These are phyloP conservation scores for Irena cyanogastra DNA, from an alignment of 2,113 vertebrate species.

Conservation along the genomic window DNA sequence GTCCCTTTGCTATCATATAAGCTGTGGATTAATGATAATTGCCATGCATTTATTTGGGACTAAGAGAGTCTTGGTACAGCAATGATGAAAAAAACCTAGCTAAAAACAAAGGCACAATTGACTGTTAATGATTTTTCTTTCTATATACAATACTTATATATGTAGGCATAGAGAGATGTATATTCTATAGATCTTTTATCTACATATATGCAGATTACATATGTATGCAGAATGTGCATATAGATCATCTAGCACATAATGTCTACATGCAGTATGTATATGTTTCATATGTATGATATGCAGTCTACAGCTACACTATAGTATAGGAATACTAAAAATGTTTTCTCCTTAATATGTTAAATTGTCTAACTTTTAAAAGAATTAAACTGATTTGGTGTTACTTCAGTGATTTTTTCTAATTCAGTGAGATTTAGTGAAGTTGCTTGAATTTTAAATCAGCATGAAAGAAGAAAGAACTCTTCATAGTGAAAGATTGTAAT, in stretches of 20 bases:
- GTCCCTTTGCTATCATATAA: background rate
- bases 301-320: no score
- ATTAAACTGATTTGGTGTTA: background rate
- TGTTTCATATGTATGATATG: background rate
- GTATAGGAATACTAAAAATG: background rate
- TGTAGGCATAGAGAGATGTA: background rate
- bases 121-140: background rate
- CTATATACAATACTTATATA: background rate
- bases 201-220: no score
- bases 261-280: no score
- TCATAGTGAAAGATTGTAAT: background rate
- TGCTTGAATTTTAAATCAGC: background rate
- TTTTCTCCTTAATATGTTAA: background rate
- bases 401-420: background rate
- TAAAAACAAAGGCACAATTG: background rate
- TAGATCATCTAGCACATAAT: background rate
- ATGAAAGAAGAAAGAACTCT: background rate
- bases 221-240: background rate
- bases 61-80: background rate
- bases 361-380: background rate
- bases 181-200: background rate
- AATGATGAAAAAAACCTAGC: rapidly evolving
- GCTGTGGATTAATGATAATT: background rate
- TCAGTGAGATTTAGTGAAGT: background rate
- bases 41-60: background rate